Conservation (phyloP, 2,113 vertebrate genomes). For the Rostratula benghalensis region DNA sequence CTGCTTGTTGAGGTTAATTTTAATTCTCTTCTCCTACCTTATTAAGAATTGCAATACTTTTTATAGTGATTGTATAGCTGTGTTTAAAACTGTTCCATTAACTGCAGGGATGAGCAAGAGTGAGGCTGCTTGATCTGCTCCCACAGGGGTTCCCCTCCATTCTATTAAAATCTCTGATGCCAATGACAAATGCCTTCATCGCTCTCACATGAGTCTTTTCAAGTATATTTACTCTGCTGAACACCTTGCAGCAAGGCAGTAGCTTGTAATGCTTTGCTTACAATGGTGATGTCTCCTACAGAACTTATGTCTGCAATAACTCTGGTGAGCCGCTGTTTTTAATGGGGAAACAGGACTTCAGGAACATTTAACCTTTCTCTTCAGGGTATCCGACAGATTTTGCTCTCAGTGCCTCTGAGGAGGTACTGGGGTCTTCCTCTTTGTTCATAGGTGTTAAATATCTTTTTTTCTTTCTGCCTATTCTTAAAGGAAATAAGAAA, state of each 20-base stretch:
- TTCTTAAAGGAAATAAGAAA: not conserved
- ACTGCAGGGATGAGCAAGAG: not conserved
- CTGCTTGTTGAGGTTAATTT: not conserved
- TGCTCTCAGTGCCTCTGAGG: not conserved
- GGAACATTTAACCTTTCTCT: not conserved
- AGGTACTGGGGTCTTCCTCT: not conserved
- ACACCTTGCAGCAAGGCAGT: not conserved
- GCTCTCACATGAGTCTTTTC: not conserved
- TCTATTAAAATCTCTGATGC: not conserved
- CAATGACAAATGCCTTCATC: not conserved
- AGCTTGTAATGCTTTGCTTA: not conserved
- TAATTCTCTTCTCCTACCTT: not conserved
- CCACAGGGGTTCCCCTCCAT: not conserved
- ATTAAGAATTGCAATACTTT: slow-evolving; percentile 7
- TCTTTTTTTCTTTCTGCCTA: not conserved
- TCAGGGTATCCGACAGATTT: not conserved
- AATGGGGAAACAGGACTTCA: not conserved
- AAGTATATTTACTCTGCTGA: not conserved
- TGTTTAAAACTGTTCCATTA: slow-evolving; percentile 23
- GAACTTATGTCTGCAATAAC: not conserved
- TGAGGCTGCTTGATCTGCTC: not conserved
- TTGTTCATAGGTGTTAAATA: not conserved
- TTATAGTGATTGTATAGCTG: not conserved
- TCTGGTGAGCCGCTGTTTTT: not conserved
- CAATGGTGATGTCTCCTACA: not conserved